These are phyloP conservation scores for Troglohyphantes excavatus DNA, from an alignment of 2,888 invertebrate genomes.

Conservation along the genomic window DNA sequence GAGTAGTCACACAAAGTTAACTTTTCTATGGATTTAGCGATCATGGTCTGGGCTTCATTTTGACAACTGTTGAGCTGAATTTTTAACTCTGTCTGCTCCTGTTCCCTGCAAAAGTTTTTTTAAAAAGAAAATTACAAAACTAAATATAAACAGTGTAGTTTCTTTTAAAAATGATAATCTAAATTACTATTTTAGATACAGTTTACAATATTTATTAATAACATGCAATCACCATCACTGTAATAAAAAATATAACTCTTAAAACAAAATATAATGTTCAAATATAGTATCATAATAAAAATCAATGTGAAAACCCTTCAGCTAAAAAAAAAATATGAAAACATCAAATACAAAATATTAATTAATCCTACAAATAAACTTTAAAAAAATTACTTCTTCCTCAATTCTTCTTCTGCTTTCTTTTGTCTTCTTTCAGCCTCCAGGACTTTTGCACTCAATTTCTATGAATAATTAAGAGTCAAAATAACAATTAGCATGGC, in stretches of 20 bases:
- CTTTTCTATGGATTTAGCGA: conserved; percentile 57
- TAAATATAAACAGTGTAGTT: background rate
- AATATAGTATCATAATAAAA: too few relatives aligned
- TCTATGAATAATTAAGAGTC: conserved; percentile 60
- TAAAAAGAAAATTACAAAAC: background rate
- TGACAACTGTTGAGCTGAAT: conserved; percentile 47
- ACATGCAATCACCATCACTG: too few relatives aligned
- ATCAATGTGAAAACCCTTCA: too few relatives aligned
- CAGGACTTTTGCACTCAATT: conserved; percentile 62
- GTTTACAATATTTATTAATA: too few relatives aligned
- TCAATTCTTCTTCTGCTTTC: conserved; percentile 63
- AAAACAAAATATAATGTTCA: too few relatives aligned
- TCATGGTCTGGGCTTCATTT: conserved; percentile 37
- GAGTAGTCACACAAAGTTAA: conserved; percentile 38
- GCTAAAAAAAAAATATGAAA: too few relatives aligned
- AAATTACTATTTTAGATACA: too few relatives aligned
- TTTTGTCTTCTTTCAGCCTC: conserved; percentile 66
- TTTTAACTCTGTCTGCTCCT: conserved; percentile 53
- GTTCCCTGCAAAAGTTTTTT: conserved; percentile 28
- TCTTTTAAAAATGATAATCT: too few relatives aligned
- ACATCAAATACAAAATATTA: too few relatives aligned
- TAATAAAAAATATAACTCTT: too few relatives aligned
- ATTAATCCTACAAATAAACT: too few relatives aligned
- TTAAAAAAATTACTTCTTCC: conserved; percentile 41
- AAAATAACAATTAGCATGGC: too few relatives aligned